These are phyloP conservation scores for Eupeodes corollae DNA, from an alignment of 1,140 invertebrate species.

Conservation along the genomic window DNA sequence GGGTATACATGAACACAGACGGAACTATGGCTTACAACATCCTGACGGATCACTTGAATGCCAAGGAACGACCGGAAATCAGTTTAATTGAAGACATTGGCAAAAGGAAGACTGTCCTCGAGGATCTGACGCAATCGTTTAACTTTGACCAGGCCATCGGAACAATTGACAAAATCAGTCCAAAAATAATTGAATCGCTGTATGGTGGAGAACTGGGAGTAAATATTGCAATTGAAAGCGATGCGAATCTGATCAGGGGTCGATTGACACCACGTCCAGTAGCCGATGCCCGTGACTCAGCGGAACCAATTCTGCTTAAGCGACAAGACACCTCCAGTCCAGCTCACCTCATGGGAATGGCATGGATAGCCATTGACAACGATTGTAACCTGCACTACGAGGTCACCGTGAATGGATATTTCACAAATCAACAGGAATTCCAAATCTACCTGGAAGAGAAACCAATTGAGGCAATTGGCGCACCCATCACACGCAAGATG, in stretches of 20 bases:
- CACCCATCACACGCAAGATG: constrained; percentile 47
- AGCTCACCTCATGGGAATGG: constrained; percentile 53
- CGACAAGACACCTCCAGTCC: constrained; percentile 41
- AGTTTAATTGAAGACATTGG: constrained; percentile 57
- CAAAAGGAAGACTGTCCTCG: constrained; percentile 55
- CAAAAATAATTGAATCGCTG: constrained; percentile 61
- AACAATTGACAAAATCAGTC: constrained; percentile 50
- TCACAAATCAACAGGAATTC: constrained; percentile 34
- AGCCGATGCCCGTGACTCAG: constrained; percentile 59
- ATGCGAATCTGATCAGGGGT: constrained; percentile 48
- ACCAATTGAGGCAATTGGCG: constrained; percentile 50
- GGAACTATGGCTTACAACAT: constrained; percentile 61
- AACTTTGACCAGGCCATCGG: constrained; percentile 54
- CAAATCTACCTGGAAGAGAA: constrained; percentile 52
- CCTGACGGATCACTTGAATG: constrained; percentile 44
- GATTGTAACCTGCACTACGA: constrained; percentile 78
- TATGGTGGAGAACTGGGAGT: constrained; percentile 67
- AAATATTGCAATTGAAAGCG: constrained; percentile 51
- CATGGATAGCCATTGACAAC: constrained; percentile 69
- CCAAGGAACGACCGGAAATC: constrained; percentile 49
- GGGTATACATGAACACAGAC: constrained; percentile 64
- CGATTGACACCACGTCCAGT: constrained; percentile 53
- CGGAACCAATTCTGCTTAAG: constrained; percentile 52
- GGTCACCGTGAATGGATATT: constrained; percentile 40
- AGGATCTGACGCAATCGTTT: constrained; percentile 52